phyloP scores from a whole-genome alignment of 2,888 invertebrate genomes.

The Apodemia arnacis region DNA sequence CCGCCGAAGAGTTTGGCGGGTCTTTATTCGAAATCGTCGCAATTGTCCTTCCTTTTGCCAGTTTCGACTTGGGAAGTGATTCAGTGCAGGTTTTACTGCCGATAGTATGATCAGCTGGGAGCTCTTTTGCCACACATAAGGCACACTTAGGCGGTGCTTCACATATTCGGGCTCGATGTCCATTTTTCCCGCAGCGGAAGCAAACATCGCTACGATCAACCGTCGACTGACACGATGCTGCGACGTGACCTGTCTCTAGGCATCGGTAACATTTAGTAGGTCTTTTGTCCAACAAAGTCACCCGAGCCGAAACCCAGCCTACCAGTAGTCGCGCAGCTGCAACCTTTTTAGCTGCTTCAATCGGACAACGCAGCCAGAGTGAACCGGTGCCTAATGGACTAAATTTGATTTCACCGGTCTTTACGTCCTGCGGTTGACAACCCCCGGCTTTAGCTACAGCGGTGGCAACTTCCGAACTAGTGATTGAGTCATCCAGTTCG shows the following conservation, averaged over 20 bases:
- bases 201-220: conserved; percentile 36
- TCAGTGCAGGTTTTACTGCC: conserved; percentile 35
- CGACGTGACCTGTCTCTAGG: conserved; percentile 49
- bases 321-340: conserved; percentile 46
- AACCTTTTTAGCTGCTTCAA: conserved; percentile 59
- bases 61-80: background rate
- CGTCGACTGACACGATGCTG: conserved; percentile 39
- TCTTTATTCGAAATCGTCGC: background rate
- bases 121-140: conserved; percentile 40
- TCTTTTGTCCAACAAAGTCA: conserved; percentile 21
- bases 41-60: background rate
- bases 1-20: background rate
- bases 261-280: conserved; percentile 65
- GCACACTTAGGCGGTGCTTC: conserved; percentile 49
- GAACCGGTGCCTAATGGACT: background rate
- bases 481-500: conserved; percentile 69
- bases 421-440: conserved; percentile 24
- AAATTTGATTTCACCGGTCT: conserved; percentile 21
- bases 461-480: conserved; percentile 21
- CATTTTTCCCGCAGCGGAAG: conserved; percentile 59
- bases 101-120: conserved; percentile 43
- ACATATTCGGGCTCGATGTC: conserved; percentile 58
- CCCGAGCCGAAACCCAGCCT: conserved; percentile 64
- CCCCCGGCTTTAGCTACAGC: conserved; percentile 45
- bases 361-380: conserved; percentile 44